These are phyloP conservation scores for Panonychus citri DNA, from an alignment of 1,140 invertebrate genomes.

Conservation along the genomic window DNA sequence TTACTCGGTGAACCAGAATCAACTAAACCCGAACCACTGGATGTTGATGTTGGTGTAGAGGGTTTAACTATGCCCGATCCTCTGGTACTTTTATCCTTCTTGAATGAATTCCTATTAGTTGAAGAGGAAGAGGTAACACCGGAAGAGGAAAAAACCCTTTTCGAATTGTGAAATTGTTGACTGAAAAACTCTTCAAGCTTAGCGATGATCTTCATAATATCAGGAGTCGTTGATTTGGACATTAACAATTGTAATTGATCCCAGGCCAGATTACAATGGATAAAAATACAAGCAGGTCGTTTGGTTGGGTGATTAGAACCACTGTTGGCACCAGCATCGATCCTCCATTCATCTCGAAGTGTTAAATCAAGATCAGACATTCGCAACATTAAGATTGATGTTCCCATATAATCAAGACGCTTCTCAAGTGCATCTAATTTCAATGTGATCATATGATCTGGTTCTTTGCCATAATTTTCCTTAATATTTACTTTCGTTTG, in stretches of 20 bases:
- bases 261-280: slow-evolving; percentile 77
- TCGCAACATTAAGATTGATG: slow-evolving; percentile 57
- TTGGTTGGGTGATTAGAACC: slow-evolving; percentile 16
- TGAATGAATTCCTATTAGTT: background rate
- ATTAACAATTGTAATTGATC: slow-evolving; percentile 89
- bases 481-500: slow-evolving; percentile 67
- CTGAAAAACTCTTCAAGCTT: slow-evolving; percentile 92
- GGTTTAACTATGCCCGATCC: slow-evolving; percentile 12
- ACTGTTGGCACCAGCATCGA: slow-evolving; percentile 22
- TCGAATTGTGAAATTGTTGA: slow-evolving; percentile 78
- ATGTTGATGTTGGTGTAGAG: background rate
- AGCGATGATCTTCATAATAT: slow-evolving; percentile 82
- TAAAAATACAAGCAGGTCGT: slow-evolving; percentile 64
- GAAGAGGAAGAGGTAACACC: background rate
- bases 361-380: slow-evolving; percentile 53
- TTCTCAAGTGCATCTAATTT: slow-evolving; percentile 62
- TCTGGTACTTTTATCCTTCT: slow-evolving; percentile 20
- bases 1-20: background rate
- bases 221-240: slow-evolving; percentile 81
- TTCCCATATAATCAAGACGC: slow-evolving; percentile 81
- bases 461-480: slow-evolving; percentile 67
- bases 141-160: slow-evolving; percentile 53
- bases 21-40: too few species aligned
- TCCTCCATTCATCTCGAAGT: slow-evolving; percentile 58
- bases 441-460: slow-evolving; percentile 62